phyloP scores from a whole-genome alignment of 2,113 vertebrate genomes.

The Archilochus colubris region DNA sequence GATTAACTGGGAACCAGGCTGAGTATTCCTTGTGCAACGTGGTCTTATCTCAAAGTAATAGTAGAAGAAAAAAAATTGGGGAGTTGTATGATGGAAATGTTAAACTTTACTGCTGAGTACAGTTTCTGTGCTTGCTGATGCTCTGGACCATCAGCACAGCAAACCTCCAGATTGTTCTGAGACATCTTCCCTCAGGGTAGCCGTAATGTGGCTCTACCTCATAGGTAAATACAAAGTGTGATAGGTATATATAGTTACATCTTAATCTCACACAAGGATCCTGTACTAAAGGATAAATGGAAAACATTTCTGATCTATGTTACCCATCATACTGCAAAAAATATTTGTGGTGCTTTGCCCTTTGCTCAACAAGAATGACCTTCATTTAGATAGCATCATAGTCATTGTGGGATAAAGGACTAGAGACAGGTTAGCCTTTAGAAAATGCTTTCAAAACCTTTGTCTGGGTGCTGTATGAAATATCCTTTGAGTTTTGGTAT shows the following conservation, averaged over 20 bases:
- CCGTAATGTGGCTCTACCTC: neutral
- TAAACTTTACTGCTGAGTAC: neutral
- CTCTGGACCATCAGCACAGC: neutral
- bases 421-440: constrained; percentile 21
- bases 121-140: neutral
- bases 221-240: neutral
- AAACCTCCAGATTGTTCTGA: neutral
- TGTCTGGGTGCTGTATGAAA: neutral
- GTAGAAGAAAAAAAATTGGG: rapidly evolving
- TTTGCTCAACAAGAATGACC: neutral
- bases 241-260: neutral
- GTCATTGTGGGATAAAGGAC: neutral
- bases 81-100: neutral
- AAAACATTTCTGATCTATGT: neutral
- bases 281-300: neutral
- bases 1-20: neutral
- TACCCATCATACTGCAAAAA: neutral
- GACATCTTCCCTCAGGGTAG: neutral
- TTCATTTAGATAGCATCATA: neutral
- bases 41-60: neutral
- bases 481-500: neutral
- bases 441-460: constrained; percentile 1
- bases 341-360: neutral
- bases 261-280: neutral
- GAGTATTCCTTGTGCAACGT: neutral